Evolutionary conservation across 2,113 vertebrate species (phyloP).

Genomic region (Dipodomys spectabilis): DNA sequence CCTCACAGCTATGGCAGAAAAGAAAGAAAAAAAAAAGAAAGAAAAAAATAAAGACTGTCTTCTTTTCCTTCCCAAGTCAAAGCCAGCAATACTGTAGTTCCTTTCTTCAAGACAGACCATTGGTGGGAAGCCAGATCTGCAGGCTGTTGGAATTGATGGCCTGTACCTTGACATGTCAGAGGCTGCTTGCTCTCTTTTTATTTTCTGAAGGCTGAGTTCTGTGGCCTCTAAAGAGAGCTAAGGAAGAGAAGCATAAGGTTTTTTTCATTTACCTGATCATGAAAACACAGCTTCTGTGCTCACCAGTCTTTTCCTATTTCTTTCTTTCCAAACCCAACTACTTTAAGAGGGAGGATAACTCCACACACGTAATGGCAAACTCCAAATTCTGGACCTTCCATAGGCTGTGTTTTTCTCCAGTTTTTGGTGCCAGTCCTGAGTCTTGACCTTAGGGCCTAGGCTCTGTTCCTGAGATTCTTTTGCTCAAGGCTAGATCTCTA

Average conservation of each 20-base stretch:
- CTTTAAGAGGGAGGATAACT: background rate
- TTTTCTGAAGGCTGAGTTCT: background rate
- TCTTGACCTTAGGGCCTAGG: background rate
- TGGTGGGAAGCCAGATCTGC: background rate
- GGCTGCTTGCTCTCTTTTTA: constrained; percentile 10
- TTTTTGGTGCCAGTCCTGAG: background rate
- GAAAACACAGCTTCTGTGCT: background rate
- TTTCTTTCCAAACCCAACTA: background rate
- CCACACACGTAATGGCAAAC: background rate
- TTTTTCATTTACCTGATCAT: background rate
- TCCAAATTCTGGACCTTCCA: background rate
- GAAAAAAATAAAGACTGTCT: background rate
- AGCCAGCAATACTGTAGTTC: constrained; percentile 48
- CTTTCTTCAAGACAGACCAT: background rate
- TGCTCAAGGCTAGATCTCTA: no score
- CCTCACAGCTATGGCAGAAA: constrained; percentile 59
- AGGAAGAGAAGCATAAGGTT: background rate
- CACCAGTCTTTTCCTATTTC: background rate
- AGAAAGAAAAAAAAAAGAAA: no score
- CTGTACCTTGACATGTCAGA: background rate
- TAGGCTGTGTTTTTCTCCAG: background rate
- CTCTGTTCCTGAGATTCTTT: no score
- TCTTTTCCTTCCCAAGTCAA: constrained; percentile 64
- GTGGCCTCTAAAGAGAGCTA: background rate
- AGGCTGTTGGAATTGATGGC: background rate